Evolutionary conservation across 2,113 vertebrate genomes (phyloP).

Genomic region (Pseudois nayaur): DNA sequence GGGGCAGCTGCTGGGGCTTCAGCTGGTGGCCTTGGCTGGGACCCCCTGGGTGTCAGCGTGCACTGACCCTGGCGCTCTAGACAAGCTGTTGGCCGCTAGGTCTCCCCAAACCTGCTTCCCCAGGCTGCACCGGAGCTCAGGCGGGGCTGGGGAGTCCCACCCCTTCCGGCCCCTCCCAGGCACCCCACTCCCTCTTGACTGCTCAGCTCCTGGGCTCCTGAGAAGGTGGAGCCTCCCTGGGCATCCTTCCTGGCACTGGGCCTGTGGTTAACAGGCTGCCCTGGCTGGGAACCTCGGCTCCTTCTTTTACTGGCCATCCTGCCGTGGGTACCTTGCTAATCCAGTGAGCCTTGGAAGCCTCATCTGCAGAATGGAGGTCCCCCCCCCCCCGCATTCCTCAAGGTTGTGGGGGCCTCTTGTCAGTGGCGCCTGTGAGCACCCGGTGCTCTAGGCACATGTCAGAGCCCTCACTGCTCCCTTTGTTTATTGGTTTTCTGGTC

Average conservation of each 20-base stretch:
- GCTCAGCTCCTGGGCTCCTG: not conserved
- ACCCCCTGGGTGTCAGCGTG: not conserved
- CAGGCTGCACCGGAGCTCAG: not conserved
- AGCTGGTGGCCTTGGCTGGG: not conserved
- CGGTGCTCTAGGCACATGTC: fast-evolving
- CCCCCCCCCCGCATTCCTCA: fast-evolving
- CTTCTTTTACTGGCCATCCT: not conserved
- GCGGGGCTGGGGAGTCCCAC: not conserved
- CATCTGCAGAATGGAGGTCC: not conserved
- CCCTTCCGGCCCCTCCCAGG: not conserved
- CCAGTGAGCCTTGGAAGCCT: not conserved
- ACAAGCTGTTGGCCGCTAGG: not conserved
- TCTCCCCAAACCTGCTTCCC: not conserved
- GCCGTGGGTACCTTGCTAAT: not conserved
- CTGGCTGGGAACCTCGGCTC: not conserved
- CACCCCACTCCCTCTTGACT: not conserved
- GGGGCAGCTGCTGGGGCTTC: not conserved
- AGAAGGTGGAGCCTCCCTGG: not conserved
- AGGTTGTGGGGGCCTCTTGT: too few relatives aligned
- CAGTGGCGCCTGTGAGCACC: fast-evolving
- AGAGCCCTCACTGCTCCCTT: not conserved
- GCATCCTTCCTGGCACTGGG: not conserved
- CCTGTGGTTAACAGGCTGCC: not conserved
- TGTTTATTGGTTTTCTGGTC: not conserved
- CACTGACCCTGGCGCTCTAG: not conserved